Evolutionary conservation across 2,888 invertebrate genomes (phyloP).

Genomic region (Noctua janthe): DNA sequence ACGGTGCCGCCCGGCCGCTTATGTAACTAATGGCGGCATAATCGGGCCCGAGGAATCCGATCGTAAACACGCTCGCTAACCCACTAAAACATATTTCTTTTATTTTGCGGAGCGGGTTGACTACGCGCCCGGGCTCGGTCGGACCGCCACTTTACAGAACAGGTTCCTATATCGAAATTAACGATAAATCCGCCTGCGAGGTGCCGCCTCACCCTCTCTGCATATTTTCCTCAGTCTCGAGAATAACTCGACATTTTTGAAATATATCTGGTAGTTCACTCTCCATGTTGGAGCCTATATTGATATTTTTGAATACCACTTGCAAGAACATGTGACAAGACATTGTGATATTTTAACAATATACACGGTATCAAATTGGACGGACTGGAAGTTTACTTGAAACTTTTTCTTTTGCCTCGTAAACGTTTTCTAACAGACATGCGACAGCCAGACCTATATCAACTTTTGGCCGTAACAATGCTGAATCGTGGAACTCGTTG

Average conservation of each 20-base stretch:
- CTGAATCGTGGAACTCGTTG: conserved; percentile 47
- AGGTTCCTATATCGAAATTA: conserved; percentile 86
- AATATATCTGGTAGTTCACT: conserved; percentile 62
- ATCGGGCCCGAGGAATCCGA: conserved; percentile 85
- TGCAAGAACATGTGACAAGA: conserved; percentile 6
- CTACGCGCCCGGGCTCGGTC: conserved; percentile 75
- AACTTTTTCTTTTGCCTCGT: conserved; percentile 31
- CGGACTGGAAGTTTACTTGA: conserved; percentile 26
- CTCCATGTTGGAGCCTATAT: conserved; percentile 16
- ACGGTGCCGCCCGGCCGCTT: conserved; percentile 78
- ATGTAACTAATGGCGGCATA: conserved; percentile 88
- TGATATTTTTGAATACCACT: conserved; percentile 38
- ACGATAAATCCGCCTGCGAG: conserved; percentile 84
- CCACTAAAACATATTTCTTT: conserved; percentile 90
- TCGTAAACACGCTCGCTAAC: conserved; percentile 89
- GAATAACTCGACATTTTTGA: conserved; percentile 69
- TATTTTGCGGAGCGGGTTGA: conserved; percentile 85
- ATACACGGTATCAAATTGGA: conserved; percentile 12
- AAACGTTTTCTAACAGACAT: conserved; percentile 35
- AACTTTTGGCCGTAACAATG: conserved; percentile 39
- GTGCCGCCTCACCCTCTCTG: conserved; percentile 79
- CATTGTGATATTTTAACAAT: not conserved
- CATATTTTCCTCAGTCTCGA: conserved; percentile 80
- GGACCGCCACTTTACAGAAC: conserved; percentile 83
- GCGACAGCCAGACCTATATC: conserved; percentile 44